Evolutionary conservation across 2,888 invertebrate genomes (phyloP), one percentile per base, ranked within the genome.

Genomic region (Gymnoscelis rufifasciata): DNA sequence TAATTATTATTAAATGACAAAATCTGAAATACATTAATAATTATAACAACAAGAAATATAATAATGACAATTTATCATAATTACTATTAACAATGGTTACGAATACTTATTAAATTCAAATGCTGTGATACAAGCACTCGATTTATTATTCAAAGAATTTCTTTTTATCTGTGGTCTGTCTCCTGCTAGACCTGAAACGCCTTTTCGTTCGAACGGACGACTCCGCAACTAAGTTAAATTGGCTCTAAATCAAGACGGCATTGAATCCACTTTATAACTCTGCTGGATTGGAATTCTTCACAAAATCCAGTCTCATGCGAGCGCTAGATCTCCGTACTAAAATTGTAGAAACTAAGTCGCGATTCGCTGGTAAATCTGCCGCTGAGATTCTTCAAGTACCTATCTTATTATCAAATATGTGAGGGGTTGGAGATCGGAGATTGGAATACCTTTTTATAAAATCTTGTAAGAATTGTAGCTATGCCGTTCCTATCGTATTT

Each of bases 201-300:
- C 43, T 29, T 29, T 37, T 10, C 51, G 45, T 62, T 55, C 51
- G 62, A 65, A 59, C 54, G 13, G 56, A 51, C 54, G 47, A 59
- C 48, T 58, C 56, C 50, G 62, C 60, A 58, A 60, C 62, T 54
- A 67, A 71, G 64, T 71, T 70, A 64, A 69, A 71, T 70, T 71
- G 69, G 57, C 62, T 71, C 60, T 71, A 64, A 67, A 69, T 70
- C 68, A 64, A 51, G 52, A 62, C 54, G 56, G 63, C 52, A 67
- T 67, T 66, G 64, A 62, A 55, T 52, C 51, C 54, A 35, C 29
- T 51, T 44, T 43, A 33, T 43, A 54, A 52, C 56, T 53, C 37
- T 46, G 47, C 51, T 38, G 41, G 46, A 43, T 48, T 50, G 23
- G 41, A 37, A 38, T 33, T 41, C 31, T 35, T 39, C 19, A 35